phyloP scores from a whole-genome alignment of 2,113 vertebrate species.

The Nothobranchius kuhntae region DNA sequence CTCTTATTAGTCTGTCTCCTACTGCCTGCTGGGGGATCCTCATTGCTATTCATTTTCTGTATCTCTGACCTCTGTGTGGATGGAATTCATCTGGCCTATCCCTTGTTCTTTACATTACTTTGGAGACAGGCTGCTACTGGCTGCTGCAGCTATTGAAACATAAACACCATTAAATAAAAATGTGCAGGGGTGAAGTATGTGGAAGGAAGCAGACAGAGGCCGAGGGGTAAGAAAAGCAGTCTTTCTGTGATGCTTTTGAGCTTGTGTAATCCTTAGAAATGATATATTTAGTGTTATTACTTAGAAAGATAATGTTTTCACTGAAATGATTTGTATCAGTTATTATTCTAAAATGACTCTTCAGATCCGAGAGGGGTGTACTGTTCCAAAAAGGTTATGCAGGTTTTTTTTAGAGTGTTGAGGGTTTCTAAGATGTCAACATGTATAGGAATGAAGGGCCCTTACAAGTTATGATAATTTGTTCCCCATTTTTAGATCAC shows the following conservation, averaged over 20 bases:
- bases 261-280: not conserved
- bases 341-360: not conserved
- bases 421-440: not conserved
- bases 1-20: conserved; percentile 92
- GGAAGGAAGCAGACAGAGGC: conserved; percentile 26
- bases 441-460: not conserved
- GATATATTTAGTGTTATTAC: not conserved
- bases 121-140: conserved; percentile 74
- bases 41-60: conserved; percentile 93
- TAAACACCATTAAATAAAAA: conserved; percentile 78
- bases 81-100: conserved; percentile 87
- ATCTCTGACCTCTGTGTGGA: conserved; percentile 91
- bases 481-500: not conserved
- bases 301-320: not conserved
- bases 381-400: too few species aligned
- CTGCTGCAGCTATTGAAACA: conserved; percentile 87
- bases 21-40: conserved; percentile 88
- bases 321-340: not conserved
- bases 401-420: too few species aligned
- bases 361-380: too few species aligned
- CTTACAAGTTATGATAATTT: not conserved
- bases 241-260: conserved; percentile 14
- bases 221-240: not conserved
- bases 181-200: conserved; percentile 47
- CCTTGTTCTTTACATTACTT: conserved; percentile 72